These are phyloP conservation scores for Polydesmus complanatus DNA, from an alignment of 2,888 invertebrate species.

Conservation along the genomic window DNA sequence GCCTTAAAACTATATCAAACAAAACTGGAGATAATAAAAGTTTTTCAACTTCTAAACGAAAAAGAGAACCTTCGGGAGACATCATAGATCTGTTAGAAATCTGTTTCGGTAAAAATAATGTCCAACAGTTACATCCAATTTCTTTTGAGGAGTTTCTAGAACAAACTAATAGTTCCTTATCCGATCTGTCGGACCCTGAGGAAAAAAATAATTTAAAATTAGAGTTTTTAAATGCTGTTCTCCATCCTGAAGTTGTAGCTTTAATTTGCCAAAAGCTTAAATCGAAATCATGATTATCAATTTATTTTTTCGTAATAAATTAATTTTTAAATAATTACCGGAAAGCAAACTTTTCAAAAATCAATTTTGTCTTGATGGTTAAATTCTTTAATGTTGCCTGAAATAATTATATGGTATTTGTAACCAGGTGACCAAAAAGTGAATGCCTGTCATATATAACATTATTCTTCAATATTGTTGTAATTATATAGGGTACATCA, in stretches of 20 bases:
- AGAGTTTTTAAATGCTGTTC: slow-evolving; percentile 1
- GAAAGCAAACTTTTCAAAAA: too few species aligned
- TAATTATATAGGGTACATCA: too few species aligned
- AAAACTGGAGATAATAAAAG: background rate
- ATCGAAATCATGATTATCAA: background rate
- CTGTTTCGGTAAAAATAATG: background rate
- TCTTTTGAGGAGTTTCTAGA: background rate
- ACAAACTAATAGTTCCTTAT: background rate
- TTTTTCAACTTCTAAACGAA: background rate
- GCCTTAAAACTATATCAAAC: background rate
- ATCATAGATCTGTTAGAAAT: background rate
- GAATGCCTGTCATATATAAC: too few species aligned
- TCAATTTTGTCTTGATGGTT: too few species aligned
- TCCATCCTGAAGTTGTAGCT: slow-evolving; percentile 6
- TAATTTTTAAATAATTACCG: too few species aligned
- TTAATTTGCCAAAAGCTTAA: slow-evolving; percentile 7
- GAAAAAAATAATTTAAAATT: slow-evolving; percentile 1
- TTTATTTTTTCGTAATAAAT: too few species aligned
- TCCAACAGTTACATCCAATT: background rate
- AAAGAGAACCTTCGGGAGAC: background rate
- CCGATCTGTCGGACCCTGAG: background rate
- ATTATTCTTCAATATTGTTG: too few species aligned
- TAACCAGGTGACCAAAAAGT: too few species aligned
- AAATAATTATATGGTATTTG: too few species aligned
- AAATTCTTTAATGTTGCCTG: too few species aligned